Evolutionary conservation across 2,113 vertebrate genomes (phyloP), one percentile per base, ranked within the genome.

Genomic region (Channa maculata): DNA sequence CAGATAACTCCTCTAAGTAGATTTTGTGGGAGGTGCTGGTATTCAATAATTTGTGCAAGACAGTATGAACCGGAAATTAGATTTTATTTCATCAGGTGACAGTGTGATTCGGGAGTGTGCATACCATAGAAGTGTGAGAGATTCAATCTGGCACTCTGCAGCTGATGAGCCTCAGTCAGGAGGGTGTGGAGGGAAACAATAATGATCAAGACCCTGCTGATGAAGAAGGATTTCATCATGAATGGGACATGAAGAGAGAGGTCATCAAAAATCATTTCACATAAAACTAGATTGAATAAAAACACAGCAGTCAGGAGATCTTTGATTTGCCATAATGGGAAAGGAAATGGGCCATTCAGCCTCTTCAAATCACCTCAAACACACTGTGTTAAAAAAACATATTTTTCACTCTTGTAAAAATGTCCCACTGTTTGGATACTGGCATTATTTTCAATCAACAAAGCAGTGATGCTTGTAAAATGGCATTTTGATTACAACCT

Each of bases 221-320:
- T 60, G 52, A 68, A 80, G 41, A 38, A 13, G 44, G 36, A 63
- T 79, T 70, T 66, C 11, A 38, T 38, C 15, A 53, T 52, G 58
- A 71, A 79, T 58, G 55, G 55, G 65, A 64, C 50, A 59, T 38
- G 46, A 69, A 14, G 52, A 68, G 69, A 46, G 51, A 71, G 51
- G 72, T 72, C 63, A 64, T 68, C 67, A 72, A 41, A 80, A 76
- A 78, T 69, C 8, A 76, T 67, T 72, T 64, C 49, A 67, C 55
- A 59, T 59, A 54, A 63, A 61, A 53, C 13, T 55, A 63, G 76
- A 71, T 4, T 43, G 50, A 51, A 61, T 12, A 8, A 65, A 74
- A 55, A 50, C 43, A 13, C 24, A 44, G 34, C 14, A 0, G 59
- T 69, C 45, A 59, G 50, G 51, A 60, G 39, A 2, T 1, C 45